Evolutionary conservation across 1,140 invertebrate genomes (phyloP), one percentile per base, ranked within the genome.

Genomic region (Aphis gossypii): DNA sequence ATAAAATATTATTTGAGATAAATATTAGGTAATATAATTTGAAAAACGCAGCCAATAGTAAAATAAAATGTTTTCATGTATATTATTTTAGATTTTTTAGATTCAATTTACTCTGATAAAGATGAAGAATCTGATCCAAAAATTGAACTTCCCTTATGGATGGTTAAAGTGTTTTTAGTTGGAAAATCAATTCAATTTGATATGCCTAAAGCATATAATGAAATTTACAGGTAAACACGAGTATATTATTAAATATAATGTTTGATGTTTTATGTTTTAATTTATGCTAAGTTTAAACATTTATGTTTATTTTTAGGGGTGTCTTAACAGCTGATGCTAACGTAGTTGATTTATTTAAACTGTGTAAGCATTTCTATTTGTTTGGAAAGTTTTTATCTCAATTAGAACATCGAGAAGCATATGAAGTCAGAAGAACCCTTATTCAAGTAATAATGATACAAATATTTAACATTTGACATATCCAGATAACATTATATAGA

Each of bases 111-210:
- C 35, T 2, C 95, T 90, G 95, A 96, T 35, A 94, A 94, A 94
- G 95, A 96, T 94, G 94, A 96, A 21, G 94, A 94, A 35, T 94
- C 95, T 86, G 96, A 96, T 46, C 95, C 95, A 18, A 95, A 96
- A 94, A 88, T 96, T 46, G 96, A 97, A 93, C 93, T 94, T 54
- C 94, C 94, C 14, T 94, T 94, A 20, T 94, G 94, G 94, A 89
- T 94, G 60, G 90, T 94, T 7, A 94, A 94, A 92, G 84, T 94
- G 38, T 93, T 94, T 82, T 60, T 92, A 83, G 38, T 86, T 46
- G 56, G 91, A 83, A 94, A 94, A n/a, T 88, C 94, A 38, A 90
- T 94, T 68, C 83, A 93, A 41, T 93, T 94, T 84, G 94, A 94
- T 68, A 88, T 94, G 86, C 94, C 94, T 18, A 94, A 94, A 88